Evolutionary conservation across 2,797 vertebrate genomes (phyloP).

Genomic region (Apodemus agrarius): DNA sequence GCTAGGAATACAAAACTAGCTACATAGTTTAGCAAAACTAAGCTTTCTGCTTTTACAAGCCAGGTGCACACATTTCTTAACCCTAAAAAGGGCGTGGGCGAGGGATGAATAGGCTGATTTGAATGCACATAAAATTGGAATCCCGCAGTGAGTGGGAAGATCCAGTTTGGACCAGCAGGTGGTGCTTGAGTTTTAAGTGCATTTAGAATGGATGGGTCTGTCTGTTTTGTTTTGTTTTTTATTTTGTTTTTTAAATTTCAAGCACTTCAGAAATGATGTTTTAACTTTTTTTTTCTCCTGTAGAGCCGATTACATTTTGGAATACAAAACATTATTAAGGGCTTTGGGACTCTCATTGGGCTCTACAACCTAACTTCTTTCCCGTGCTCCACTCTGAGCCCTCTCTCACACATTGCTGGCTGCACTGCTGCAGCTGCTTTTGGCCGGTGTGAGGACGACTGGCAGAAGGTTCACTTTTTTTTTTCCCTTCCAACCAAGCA

Average conservation of each 20-base stretch:
- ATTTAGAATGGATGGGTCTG: background rate
- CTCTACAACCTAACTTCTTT: background rate
- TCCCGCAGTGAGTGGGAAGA: slow-evolving; percentile 38
- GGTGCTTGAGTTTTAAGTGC: slow-evolving; percentile 76
- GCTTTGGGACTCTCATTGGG: background rate
- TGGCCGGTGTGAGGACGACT: background rate
- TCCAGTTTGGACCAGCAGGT: slow-evolving; percentile 52
- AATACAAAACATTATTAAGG: slow-evolving; percentile 14
- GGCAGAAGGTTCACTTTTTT: slow-evolving; percentile 56
- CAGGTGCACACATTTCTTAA: background rate
- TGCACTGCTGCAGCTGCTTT: background rate
- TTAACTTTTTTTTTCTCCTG: slow-evolving; percentile 28
- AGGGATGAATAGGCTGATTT: slow-evolving; percentile 39
- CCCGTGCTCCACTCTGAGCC: accelerated
- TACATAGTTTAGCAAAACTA: slow-evolving; percentile 38
- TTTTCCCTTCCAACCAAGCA: slow-evolving; percentile 63
- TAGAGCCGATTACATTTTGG: background rate
- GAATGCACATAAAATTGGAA: slow-evolving; percentile 54
- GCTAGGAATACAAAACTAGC: background rate
- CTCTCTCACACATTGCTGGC: background rate
- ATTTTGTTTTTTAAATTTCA: background rate
- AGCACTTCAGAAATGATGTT: slow-evolving; percentile 4
- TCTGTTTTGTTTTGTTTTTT: background rate
- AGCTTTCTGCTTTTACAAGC: slow-evolving; percentile 22
- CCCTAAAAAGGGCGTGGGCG: background rate